These are phyloP conservation scores for Cranoglanis bouderius DNA, from an alignment of 2,113 vertebrate species.

Conservation along the genomic window DNA sequence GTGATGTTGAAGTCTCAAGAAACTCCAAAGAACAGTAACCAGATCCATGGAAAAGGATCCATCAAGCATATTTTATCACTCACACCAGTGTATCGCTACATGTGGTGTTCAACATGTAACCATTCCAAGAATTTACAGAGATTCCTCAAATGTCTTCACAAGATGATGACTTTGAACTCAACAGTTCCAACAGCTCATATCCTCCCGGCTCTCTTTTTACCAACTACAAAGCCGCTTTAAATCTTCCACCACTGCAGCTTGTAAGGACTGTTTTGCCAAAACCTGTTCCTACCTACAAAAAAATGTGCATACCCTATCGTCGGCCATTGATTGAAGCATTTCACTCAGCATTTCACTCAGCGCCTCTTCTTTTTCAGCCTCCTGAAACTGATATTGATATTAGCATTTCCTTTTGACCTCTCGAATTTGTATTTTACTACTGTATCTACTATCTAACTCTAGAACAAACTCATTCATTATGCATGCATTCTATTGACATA, in stretches of 20 bases:
- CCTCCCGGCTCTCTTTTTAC: slow-evolving; percentile 20
- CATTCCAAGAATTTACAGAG: slow-evolving; percentile 35
- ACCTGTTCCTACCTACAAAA: background rate
- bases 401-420: slow-evolving; percentile 10
- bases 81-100: slow-evolving; percentile 21
- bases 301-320: slow-evolving; percentile 1
- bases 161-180: slow-evolving; percentile 39
- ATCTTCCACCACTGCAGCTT: slow-evolving; percentile 16
- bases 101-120: slow-evolving; percentile 27
- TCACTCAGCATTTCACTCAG: slow-evolving; percentile 22
- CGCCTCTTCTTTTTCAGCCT: background rate
- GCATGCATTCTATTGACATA: slow-evolving; percentile 20
- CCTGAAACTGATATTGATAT: slow-evolving; percentile 32
- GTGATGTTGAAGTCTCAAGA: slow-evolving; percentile 22
- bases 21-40: slow-evolving; percentile 31
- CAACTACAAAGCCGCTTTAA: slow-evolving; percentile 28
- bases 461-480: slow-evolving; percentile 35
- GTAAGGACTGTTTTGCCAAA: slow-evolving; percentile 3
- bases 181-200: slow-evolving; percentile 17
- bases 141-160: background rate
- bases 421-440: slow-evolving; percentile 10
- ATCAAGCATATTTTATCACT: slow-evolving; percentile 30
- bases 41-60: slow-evolving; percentile 24
- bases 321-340: background rate
- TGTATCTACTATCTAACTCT: slow-evolving; percentile 17